A percentile compares a stretch with the other conserved stretches of the same genome.
Conservation (phyloP, 2,113 vertebrate genomes). For the Blennius ocellaris region DNA sequence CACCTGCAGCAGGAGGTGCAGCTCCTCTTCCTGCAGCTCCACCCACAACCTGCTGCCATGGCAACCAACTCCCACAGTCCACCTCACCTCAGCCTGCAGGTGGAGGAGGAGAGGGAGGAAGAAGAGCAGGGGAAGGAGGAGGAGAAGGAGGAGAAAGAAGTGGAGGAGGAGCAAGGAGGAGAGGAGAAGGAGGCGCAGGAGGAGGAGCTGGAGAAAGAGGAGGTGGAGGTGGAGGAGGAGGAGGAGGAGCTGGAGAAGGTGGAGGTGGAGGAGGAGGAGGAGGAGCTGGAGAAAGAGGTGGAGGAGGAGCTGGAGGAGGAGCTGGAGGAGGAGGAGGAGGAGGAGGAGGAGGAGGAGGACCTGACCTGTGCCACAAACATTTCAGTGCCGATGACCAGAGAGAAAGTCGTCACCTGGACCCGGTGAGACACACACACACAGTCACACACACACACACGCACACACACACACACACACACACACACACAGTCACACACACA, state of each 20-base stretch:
- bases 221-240: too few relatives aligned
- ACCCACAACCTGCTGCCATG: conserved; percentile 70
- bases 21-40: conserved; percentile 87
- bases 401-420: conserved; percentile 92
- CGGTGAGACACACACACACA: conserved; percentile 77
- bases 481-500: too few relatives aligned
- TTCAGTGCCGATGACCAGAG: conserved; percentile 86
- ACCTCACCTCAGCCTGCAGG: neutral
- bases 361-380: conserved; percentile 88
- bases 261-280: conserved; percentile 73
- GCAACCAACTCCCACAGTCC: conserved; percentile 76
- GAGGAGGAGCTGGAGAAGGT: neutral
- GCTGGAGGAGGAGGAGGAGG: too few relatives aligned
- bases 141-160: too few relatives aligned
- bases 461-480: neutral
- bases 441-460: neutral
- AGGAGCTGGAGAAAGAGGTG: neutral
- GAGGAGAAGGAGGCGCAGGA: too few relatives aligned
- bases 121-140: too few relatives aligned
- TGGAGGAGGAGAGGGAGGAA: too few relatives aligned
- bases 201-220: too few relatives aligned
- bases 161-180: too few relatives aligned
- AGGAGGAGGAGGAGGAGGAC: too few relatives aligned
- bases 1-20: conserved; percentile 90
- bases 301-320: too few relatives aligned